Evolutionary conservation across 1,140 invertebrate species (phyloP).

Genomic region (Melanaphis sacchari): DNA sequence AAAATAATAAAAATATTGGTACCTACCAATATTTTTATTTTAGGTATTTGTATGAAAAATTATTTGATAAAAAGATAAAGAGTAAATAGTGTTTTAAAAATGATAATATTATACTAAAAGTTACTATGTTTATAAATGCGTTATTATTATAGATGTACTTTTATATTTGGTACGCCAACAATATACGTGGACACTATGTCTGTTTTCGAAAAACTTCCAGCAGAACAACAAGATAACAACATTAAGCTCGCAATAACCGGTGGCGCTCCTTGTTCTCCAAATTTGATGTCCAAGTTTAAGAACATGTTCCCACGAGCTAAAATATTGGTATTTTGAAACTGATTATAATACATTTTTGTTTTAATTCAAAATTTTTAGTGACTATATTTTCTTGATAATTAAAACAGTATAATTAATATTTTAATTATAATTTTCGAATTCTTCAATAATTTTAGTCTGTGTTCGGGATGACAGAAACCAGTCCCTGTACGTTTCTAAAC

Average conservation of each 20-base stretch:
- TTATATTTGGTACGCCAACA: conserved; percentile 92
- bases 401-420: background rate
- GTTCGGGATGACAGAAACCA: conserved; percentile 89
- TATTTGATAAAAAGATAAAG: too few relatives aligned
- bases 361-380: background rate
- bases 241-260: conserved; percentile 72
- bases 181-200: conserved; percentile 87
- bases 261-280: conserved; percentile 78
- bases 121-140: background rate
- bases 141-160: conserved; percentile 70
- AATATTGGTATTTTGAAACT: background rate
- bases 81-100: background rate
- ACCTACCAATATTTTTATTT: background rate
- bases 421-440: background rate
- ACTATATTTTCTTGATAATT: background rate
- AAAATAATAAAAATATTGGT: too few relatives aligned
- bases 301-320: conserved; percentile 61
- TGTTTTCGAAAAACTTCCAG: conserved; percentile 29
- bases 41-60: too few relatives aligned
- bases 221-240: background rate
- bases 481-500: conserved; percentile 75
- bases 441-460: conserved; percentile 70
- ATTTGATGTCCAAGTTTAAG: conserved; percentile 73
- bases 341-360: background rate
- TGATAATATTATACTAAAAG: background rate